Evolutionary conservation across 2,888 invertebrate genomes (phyloP).

Genomic region (Trachelus troglodyta): DNA sequence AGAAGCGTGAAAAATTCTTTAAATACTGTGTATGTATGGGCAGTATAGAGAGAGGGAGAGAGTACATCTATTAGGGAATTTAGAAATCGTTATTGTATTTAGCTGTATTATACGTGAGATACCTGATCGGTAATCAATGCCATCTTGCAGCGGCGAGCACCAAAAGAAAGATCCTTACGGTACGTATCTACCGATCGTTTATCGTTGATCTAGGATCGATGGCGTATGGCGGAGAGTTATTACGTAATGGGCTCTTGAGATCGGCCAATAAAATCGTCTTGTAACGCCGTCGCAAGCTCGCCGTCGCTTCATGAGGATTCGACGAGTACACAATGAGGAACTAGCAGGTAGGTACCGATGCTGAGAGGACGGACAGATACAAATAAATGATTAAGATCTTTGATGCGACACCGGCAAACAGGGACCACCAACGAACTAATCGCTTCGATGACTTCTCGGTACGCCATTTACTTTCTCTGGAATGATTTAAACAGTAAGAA

Average conservation of each 20-base stretch:
- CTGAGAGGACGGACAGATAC: constrained; percentile 19
- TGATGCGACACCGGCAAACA: constrained; percentile 40
- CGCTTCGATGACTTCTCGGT: not conserved
- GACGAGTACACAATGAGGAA: constrained; percentile 27
- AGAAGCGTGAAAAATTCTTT: not conserved
- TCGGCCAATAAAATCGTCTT: constrained; percentile 44
- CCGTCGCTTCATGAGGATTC: not conserved
- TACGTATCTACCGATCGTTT: constrained; percentile 37
- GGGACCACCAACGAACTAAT: constrained; percentile 49
- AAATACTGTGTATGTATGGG: not conserved
- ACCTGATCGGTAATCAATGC: not conserved
- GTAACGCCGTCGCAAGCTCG: constrained; percentile 33
- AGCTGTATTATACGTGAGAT: not conserved
- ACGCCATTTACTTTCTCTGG: not conserved
- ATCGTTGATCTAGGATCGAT: constrained; percentile 41
- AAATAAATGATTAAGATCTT: constrained; percentile 53
- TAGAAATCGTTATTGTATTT: not conserved
- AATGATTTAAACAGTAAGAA: not conserved
- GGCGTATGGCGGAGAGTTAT: constrained; percentile 38
- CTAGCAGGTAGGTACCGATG: constrained; percentile 39
- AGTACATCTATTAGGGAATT: not conserved
- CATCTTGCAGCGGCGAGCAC: constrained; percentile 26
- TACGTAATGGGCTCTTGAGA: constrained; percentile 40
- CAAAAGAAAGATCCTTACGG: constrained; percentile 41
- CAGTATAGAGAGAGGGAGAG: constrained; percentile 2